Conservation (phyloP, 1,140 invertebrate species). For the Drosophila tani region DNA sequence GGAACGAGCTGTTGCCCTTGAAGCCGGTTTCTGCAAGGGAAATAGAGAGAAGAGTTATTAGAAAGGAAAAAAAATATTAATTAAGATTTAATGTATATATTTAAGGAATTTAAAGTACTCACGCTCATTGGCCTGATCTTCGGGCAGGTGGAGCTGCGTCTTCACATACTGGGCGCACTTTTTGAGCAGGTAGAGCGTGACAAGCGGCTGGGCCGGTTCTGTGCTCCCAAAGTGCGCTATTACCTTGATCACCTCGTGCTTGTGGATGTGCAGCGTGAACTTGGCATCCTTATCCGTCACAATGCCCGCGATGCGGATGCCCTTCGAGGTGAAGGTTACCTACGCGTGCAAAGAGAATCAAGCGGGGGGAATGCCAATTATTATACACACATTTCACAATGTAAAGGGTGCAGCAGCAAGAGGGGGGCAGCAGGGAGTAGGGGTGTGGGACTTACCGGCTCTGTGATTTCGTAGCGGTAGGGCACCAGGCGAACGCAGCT, state of each 20-base stretch:
- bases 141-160: constrained; percentile 88
- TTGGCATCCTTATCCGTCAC: constrained; percentile 20
- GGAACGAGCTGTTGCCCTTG: constrained; percentile 84
- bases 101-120: constrained; percentile 9
- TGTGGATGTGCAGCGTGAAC: constrained; percentile 30
- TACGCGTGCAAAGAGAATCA: background rate
- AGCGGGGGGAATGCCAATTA: background rate
- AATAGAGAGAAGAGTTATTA: background rate
- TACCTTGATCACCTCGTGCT: constrained; percentile 41
- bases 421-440: background rate
- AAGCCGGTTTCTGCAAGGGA: constrained; percentile 86
- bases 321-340: constrained; percentile 26
- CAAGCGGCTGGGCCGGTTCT: constrained; percentile 11
- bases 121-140: constrained; percentile 62
- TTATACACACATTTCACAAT: constrained; percentile 32
- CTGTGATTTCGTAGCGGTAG: constrained; percentile 22
- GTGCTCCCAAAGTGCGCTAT: constrained; percentile 25
- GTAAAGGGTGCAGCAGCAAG: background rate
- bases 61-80: too few relatives aligned
- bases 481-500: constrained; percentile 30
- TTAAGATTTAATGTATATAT: too few relatives aligned
- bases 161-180: constrained; percentile 39
- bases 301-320: constrained; percentile 13
- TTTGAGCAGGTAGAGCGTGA: constrained; percentile 26
- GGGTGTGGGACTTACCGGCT: constrained; percentile 25